A percentile compares a stretch with the other conserved stretches of the same genome.
phyloP scores from a whole-genome alignment of 2,797 vertebrate species.

The Helicolenus hilgendorfi region DNA sequence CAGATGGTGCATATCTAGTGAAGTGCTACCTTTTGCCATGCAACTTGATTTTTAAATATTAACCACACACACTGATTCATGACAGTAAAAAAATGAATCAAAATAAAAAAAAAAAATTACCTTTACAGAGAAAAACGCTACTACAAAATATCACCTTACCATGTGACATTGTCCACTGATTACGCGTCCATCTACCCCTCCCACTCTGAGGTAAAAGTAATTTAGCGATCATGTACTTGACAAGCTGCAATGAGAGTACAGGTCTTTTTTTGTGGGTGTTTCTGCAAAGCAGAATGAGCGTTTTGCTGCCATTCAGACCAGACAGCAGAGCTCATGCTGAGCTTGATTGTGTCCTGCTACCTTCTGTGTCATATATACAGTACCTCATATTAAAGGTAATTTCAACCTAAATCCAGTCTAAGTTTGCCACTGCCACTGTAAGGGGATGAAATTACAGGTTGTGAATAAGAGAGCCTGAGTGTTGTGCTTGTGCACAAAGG shows the following conservation, averaged over 20 bases:
- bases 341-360: constrained; percentile 45
- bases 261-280: not conserved
- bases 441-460: not conserved
- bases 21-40: not conserved
- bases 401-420: not conserved
- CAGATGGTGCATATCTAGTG: not conserved
- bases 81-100: not conserved
- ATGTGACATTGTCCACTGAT: not conserved
- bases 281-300: not conserved
- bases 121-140: not conserved
- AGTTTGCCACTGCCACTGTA: not conserved
- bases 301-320: not conserved
- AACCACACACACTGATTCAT: not conserved
- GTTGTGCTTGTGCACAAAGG: not conserved
- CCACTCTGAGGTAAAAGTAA: not conserved
- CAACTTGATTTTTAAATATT: not conserved
- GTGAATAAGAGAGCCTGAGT: not conserved
- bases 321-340: constrained; percentile 32
- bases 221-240: not conserved
- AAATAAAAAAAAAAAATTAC: not conserved
- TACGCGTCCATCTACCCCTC: not conserved
- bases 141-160: not conserved
- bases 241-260: not conserved
- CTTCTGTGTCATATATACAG: not conserved
- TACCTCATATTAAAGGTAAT: not conserved